Percentiles rank a stretch among this genome's conserved stretches.
These are phyloP conservation scores for Ptychadena robeensis DNA, from an alignment of 2,797 vertebrate genomes.

Conservation along the genomic window DNA sequence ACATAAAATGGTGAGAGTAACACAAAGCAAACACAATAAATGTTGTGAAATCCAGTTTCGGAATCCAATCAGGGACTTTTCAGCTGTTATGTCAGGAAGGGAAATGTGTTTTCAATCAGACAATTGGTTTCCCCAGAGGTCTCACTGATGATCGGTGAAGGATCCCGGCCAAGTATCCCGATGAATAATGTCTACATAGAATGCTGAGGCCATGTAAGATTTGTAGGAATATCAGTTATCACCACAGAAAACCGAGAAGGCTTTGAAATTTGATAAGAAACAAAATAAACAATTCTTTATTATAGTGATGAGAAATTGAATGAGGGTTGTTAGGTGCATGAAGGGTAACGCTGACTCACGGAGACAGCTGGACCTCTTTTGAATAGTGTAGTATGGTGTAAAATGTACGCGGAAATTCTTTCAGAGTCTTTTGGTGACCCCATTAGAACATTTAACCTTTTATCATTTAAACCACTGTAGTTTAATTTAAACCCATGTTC, in stretches of 20 bases:
- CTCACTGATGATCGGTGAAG: background rate
- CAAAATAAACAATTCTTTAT: constrained; percentile 8
- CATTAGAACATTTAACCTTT: too few relatives aligned
- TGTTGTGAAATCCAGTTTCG: background rate
- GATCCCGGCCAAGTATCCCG: background rate
- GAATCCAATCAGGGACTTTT: constrained; percentile 6
- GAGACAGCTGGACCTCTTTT: background rate
- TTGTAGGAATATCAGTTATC: background rate
- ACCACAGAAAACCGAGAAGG: background rate
- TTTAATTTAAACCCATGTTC: too few relatives aligned
- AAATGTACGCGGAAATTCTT: too few relatives aligned
- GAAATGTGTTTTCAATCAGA: constrained; percentile 1
- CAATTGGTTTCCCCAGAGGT: background rate
- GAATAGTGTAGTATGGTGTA: too few relatives aligned
- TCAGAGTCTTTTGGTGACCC: too few relatives aligned
- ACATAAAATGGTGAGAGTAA: background rate
- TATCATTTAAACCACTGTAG: too few relatives aligned
- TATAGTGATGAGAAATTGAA: background rate
- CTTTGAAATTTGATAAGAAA: constrained; percentile 3
- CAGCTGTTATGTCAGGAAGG: background rate
- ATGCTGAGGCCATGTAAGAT: background rate
- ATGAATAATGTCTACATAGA: background rate
- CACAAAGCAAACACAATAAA: background rate
- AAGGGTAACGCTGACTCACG: background rate
- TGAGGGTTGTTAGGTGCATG: background rate